These are phyloP conservation scores for Leptinotarsa haldemani DNA, from an alignment of 2,888 invertebrate species.

Conservation along the genomic window DNA sequence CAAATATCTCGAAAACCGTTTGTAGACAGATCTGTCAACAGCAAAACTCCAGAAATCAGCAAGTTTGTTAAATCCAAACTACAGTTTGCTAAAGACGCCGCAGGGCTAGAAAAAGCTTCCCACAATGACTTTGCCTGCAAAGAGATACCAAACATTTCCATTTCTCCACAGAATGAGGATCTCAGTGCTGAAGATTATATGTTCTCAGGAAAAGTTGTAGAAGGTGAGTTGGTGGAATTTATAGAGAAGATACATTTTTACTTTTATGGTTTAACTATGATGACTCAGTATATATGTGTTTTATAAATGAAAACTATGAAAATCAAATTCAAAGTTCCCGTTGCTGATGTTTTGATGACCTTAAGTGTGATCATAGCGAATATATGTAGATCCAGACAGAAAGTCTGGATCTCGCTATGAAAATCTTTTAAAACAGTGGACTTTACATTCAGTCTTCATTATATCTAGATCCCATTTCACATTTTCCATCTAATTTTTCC, in stretches of 20 bases:
- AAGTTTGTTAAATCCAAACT: constrained; percentile 36
- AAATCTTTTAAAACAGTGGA: too few relatives aligned
- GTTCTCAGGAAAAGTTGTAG: constrained; percentile 41
- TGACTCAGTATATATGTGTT: too few relatives aligned
- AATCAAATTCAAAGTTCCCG: not conserved
- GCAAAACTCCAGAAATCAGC: constrained; percentile 41
- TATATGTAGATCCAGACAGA: too few relatives aligned
- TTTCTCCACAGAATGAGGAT: constrained; percentile 36
- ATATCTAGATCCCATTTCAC: too few relatives aligned
- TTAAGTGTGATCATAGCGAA: too few relatives aligned
- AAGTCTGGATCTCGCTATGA: too few relatives aligned
- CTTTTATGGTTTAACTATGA: too few relatives aligned
- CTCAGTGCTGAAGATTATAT: constrained; percentile 45
- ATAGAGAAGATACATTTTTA: too few relatives aligned
- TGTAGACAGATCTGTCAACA: constrained; percentile 52
- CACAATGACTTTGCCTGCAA: constrained; percentile 11
- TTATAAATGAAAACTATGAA: too few relatives aligned
- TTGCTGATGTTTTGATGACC: not conserved
- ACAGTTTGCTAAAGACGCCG: constrained; percentile 24
- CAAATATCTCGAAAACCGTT: constrained; percentile 51
- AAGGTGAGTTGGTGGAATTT: not conserved
- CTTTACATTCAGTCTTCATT: too few relatives aligned
- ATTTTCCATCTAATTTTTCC: too few relatives aligned
- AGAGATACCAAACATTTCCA: constrained; percentile 25
- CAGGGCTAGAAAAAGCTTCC: constrained; percentile 25